Percentiles rank a stretch among this genome's conserved stretches.
Evolutionary conservation across 2,113 vertebrate species (phyloP).

Genomic region (Synodontis membranacea): DNA sequence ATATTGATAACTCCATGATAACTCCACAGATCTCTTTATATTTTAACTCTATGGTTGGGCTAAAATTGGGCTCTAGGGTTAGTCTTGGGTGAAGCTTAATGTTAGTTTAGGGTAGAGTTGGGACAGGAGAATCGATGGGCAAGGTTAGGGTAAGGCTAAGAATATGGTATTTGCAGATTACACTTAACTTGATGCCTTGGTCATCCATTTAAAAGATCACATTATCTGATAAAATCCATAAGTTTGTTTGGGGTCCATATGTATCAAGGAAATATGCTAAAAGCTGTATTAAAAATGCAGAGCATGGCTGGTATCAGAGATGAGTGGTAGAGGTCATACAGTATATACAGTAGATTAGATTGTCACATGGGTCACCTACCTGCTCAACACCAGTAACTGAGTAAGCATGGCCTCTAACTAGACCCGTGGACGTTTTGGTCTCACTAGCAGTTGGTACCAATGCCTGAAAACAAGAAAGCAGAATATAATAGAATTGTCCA

Average conservation of each 20-base stretch:
- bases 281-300: not conserved
- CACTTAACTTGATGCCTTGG: not conserved
- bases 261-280: not conserved
- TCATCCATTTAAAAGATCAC: not conserved
- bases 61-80: not conserved
- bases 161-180: not conserved
- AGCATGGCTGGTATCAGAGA: not conserved
- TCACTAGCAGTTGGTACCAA: slow-evolving; percentile 79
- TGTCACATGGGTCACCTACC: slow-evolving; percentile 58
- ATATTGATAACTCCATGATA: not conserved
- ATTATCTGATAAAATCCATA: not conserved
- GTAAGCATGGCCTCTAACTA: slow-evolving; percentile 92
- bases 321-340: not conserved
- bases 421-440: slow-evolving; percentile 80
- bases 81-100: not conserved
- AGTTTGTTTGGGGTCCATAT: not conserved
- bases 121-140: not conserved
- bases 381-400: slow-evolving; percentile 92
- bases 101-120: not conserved
- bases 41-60: not conserved
- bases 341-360: too few relatives aligned
- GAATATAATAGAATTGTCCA: not conserved
- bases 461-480: slow-evolving; percentile 66
- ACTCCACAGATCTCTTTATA: not conserved
- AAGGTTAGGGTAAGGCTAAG: not conserved